Base-by-base conservation (phyloP, 2,888 invertebrate species). In the Temnothorax unifasciatus region DNA sequence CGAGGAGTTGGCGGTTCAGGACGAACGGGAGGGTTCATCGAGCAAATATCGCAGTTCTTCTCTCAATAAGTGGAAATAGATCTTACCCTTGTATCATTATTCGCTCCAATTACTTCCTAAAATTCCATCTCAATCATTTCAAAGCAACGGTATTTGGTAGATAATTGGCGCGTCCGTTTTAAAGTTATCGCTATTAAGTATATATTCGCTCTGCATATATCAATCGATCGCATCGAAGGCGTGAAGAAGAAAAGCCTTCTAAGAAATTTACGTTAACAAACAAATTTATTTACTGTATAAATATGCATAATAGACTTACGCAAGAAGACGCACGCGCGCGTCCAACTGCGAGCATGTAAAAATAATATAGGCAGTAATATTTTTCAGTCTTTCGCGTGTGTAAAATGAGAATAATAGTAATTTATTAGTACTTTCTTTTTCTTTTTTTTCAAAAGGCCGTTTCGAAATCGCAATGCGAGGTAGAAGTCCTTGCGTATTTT, bases 1-100 rank as follows among this genome's bases (percentile, higher is more conserved):
- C 92, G 98, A 98, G 95, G 98, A 98, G 89, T 93, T 97, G 85
- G 96, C 97, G 1, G 96, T 96, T 82, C 97, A 97, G 91, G 97
- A 97, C 34, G 96, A 97, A 38, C 94, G 95, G 41, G 96, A 94
- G 9, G 90, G 92, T 83, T 87, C 89, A 29, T 90, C 90, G 4
- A 92, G 91, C 18, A 95, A 94, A 82, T 92, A 89, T 74, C 92
- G 92, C 25, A 83, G 85, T 25, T 91, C 91, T 15, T 91, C 92
- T 8, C 4, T 79, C 47, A 92, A 87, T 68, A 94, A 94, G 83
- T 94, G 94, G 93, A 94, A 94, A 90, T 94, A 83, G 91, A 88
- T 59, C 25, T 68, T 8, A 18, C 41, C 2, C 13, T 50, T 47
- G 5, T 34, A 63, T 54, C 11, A 9, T 82, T 18, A 34, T 47